Conservation (phyloP, 2,888 invertebrate genomes). For the Anarsia innoxiella region DNA sequence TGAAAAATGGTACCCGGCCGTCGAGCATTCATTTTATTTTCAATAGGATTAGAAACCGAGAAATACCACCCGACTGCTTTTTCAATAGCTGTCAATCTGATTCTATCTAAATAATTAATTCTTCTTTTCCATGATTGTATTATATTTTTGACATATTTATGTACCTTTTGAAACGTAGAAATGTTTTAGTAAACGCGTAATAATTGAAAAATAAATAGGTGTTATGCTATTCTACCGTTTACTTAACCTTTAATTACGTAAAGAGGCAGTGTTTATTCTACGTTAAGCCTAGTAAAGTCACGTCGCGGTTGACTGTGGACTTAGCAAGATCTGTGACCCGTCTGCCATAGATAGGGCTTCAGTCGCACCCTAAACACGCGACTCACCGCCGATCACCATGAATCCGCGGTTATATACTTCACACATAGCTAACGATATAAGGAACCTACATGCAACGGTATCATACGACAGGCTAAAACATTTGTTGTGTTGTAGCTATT, state of each 20-base stretch:
- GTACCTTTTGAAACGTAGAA: no score
- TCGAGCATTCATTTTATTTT: conserved; percentile 51
- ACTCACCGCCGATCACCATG: conserved; percentile 28
- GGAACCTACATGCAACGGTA: conserved; percentile 22
- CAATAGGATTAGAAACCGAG: conserved; percentile 69
- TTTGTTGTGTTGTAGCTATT: conserved; percentile 67
- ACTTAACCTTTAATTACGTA: conserved; percentile 43
- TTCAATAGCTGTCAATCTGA: conserved; percentile 42
- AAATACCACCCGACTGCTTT: conserved; percentile 56
- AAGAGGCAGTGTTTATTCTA: conserved; percentile 32
- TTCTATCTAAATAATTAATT: conserved; percentile 47
- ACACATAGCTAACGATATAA: no score
- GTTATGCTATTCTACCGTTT: no score
- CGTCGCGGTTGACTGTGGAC: conserved; percentile 43
- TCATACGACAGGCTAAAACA: conserved; percentile 51
- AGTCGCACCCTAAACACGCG: conserved; percentile 35
- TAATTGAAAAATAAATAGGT: no score
- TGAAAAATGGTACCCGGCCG: conserved; percentile 63
- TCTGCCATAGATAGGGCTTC: conserved; percentile 51
- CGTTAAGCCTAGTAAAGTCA: conserved; percentile 41
- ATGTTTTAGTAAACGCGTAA: no score
- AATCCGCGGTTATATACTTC: conserved; percentile 24
- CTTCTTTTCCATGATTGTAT: no score
- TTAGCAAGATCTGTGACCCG: conserved; percentile 50
- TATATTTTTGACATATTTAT: no score